Evolutionary conservation across 2,888 invertebrate species (phyloP).

Genomic region (Dryadula phaetusa): DNA sequence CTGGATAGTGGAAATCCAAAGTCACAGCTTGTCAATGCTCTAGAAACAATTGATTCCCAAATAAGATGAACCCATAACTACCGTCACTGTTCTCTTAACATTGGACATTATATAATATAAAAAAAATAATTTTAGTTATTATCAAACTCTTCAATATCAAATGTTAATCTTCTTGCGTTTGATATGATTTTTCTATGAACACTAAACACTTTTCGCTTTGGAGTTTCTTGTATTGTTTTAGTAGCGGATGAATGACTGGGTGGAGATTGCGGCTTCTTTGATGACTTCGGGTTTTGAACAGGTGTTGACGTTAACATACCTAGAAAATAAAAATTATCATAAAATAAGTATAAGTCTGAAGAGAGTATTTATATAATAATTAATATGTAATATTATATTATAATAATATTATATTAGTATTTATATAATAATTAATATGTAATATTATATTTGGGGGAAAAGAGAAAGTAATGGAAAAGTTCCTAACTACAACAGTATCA

Average conservation of each 20-base stretch:
- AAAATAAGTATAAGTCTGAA: neutral
- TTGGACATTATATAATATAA: too few species aligned
- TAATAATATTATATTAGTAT: too few species aligned
- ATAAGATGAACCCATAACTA: neutral
- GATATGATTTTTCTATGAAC: slow-evolving; percentile 16
- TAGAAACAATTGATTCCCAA: too few species aligned
- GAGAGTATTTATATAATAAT: too few species aligned
- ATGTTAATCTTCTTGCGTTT: slow-evolving; percentile 36
- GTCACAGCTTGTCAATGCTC: too few species aligned
- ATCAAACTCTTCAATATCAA: slow-evolving; percentile 26
- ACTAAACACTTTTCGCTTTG: slow-evolving; percentile 17
- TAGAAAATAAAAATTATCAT: neutral
- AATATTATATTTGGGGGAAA: too few species aligned
- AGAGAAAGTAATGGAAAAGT: too few species aligned
- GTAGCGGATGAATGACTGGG: slow-evolving; percentile 17
- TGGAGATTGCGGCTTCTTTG: slow-evolving; percentile 6
- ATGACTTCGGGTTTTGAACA: neutral
- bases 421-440: too few species aligned
- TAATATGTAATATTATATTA: too few species aligned
- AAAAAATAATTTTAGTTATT: neutral
- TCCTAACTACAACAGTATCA: too few species aligned
- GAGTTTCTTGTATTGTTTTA: slow-evolving; percentile 14
- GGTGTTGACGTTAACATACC: neutral
- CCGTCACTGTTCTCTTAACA: neutral
- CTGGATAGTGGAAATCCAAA: too few species aligned